Evolutionary conservation across 2,797 vertebrate species (phyloP).

Genomic region (Masticophis lateralis): DNA sequence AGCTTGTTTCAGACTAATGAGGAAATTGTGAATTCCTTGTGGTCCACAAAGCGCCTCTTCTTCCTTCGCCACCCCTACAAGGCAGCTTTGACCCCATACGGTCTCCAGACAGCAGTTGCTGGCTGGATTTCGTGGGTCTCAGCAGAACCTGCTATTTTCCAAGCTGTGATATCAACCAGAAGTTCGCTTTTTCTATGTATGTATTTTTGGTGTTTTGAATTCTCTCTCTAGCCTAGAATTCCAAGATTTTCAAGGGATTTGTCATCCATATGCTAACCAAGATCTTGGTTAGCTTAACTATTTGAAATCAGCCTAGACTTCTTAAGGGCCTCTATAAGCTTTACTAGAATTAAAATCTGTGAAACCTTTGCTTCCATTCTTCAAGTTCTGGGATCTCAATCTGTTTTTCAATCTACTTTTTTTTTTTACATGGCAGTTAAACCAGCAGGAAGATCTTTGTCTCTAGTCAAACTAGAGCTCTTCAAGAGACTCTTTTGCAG

Average conservation of each 20-base stretch:
- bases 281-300: background rate
- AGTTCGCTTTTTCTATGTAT: background rate
- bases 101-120: too few relatives aligned
- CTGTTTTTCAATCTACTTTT: background rate
- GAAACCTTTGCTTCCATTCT: background rate
- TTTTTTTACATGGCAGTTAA: background rate
- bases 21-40: too few relatives aligned
- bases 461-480: background rate
- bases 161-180: too few relatives aligned
- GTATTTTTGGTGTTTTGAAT: background rate
- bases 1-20: too few relatives aligned
- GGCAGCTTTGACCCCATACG: too few relatives aligned
- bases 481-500: background rate
- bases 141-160: too few relatives aligned
- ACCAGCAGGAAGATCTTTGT: background rate
- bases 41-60: too few relatives aligned
- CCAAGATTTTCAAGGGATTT: background rate
- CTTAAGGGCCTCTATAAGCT: background rate
- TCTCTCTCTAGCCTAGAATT: background rate
- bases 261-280: background rate
- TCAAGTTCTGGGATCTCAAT: background rate
- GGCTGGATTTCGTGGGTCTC: too few relatives aligned
- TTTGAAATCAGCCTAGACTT: background rate
- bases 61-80: too few relatives aligned
- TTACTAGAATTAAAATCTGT: background rate